Evolutionary conservation across 2,797 vertebrate species (phyloP).

Genomic region (Limnodromus scolopaceus): DNA sequence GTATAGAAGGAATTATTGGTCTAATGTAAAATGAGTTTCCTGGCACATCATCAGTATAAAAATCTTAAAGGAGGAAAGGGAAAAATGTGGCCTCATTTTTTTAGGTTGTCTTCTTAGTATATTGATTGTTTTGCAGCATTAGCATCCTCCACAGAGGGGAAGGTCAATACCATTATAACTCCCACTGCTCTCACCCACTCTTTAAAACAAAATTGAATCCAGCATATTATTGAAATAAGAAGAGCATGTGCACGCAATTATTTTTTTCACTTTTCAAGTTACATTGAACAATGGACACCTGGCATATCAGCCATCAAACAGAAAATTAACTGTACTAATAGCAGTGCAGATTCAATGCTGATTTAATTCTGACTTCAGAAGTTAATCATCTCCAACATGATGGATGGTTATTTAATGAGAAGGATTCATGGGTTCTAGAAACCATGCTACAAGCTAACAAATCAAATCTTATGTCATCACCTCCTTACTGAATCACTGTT

Average conservation of each 20-base stretch:
- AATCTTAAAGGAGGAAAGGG: slow-evolving; percentile 45
- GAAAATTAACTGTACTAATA: slow-evolving; percentile 43
- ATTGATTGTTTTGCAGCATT: slow-evolving; percentile 64
- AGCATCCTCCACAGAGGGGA: slow-evolving; percentile 52
- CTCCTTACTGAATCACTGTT: slow-evolving; percentile 33
- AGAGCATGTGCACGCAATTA: neutral
- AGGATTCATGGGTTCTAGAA: slow-evolving; percentile 62
- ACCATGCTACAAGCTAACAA: slow-evolving; percentile 53
- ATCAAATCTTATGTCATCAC: slow-evolving; percentile 24
- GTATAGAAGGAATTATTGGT: slow-evolving; percentile 1
- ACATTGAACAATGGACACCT: slow-evolving; percentile 41
- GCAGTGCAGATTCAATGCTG: slow-evolving; percentile 40
- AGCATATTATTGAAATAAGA: slow-evolving; percentile 39
- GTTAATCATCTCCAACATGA: slow-evolving; percentile 59
- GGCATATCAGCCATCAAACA: slow-evolving; percentile 48
- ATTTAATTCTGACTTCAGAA: slow-evolving; percentile 65
- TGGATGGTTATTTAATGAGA: slow-evolving; percentile 67
- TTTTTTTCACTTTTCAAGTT: slow-evolving; percentile 37
- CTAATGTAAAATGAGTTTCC: slow-evolving; percentile 31
- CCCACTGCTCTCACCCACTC: slow-evolving; percentile 41
- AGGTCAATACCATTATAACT: slow-evolving; percentile 56
- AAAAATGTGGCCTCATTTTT: slow-evolving; percentile 53
- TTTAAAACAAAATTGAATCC: slow-evolving; percentile 54
- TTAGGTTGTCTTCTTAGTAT: slow-evolving; percentile 33
- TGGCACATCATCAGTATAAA: slow-evolving; percentile 33